Percentiles rank a stretch among this genome's conserved stretches.
Conservation (phyloP, 2,113 vertebrate species). For the Hydropotes inermis region DNA sequence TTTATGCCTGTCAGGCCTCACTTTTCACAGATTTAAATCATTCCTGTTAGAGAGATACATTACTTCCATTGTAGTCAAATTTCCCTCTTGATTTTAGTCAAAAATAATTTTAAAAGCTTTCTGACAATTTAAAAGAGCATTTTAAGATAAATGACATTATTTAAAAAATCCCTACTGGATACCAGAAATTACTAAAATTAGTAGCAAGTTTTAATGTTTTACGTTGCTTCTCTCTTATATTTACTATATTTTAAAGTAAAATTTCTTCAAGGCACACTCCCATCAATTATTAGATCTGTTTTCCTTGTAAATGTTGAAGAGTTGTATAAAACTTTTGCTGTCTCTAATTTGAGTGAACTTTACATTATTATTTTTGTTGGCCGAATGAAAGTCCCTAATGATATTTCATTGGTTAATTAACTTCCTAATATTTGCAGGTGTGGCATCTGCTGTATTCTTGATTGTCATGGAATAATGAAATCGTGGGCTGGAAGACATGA, state of each 20-base stretch:
- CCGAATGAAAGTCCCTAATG: slow-evolving; percentile 22
- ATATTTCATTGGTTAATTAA: slow-evolving; percentile 72
- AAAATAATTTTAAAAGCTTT: slow-evolving; percentile 70
- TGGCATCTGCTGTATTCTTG: slow-evolving; percentile 57
- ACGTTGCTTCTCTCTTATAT: slow-evolving; percentile 25
- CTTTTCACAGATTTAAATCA: slow-evolving; percentile 58
- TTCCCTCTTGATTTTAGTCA: slow-evolving; percentile 49
- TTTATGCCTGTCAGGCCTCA: slow-evolving; percentile 72
- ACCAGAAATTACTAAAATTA: slow-evolving; percentile 60
- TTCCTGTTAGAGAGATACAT: slow-evolving; percentile 60
- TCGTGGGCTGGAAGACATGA: slow-evolving; percentile 6
- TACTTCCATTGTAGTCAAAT: slow-evolving; percentile 65
- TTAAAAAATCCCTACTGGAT: slow-evolving; percentile 46
- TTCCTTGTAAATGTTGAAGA: background rate
- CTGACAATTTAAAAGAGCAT: slow-evolving; percentile 57
- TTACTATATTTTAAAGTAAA: background rate
- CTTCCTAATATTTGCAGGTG: slow-evolving; percentile 59
- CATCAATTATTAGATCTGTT: background rate
- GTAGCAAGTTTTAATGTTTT: slow-evolving; percentile 56
- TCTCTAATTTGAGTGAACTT: background rate
- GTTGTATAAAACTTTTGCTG: slow-evolving; percentile 3
- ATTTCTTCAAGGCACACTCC: background rate
- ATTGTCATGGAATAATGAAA: slow-evolving; percentile 47
- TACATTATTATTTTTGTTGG: slow-evolving; percentile 7
- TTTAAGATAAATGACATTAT: slow-evolving; percentile 56